Evolutionary conservation across 2,113 vertebrate species (phyloP), one percentile per base, ranked within the genome.

Genomic region (Rhinopithecus roxellana): DNA sequence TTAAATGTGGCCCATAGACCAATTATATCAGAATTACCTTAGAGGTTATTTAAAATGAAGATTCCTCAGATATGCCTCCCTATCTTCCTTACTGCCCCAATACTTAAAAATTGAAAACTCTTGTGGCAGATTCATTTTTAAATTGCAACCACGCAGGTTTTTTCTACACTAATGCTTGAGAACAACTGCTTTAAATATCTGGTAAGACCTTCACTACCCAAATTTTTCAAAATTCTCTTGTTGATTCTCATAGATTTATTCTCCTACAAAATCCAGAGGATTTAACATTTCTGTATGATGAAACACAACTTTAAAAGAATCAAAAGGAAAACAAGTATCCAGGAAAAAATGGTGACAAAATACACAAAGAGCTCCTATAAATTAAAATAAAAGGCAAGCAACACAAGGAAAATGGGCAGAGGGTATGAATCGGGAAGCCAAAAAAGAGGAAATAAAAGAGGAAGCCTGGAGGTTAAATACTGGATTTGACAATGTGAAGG

Each of bases 161-260:
- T 57, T 43, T 23, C 38, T 30, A 22, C 35, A 77, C 20, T 59
- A 48, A 38, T 69, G 35, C 45, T 48, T 57, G 16, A 88, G 70
- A 96, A 79, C 27, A 32, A n/a, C 59, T 32, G 70, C 52, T 92
- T 92, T 84, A n/a, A 72, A 16, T 45, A 93, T 22, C 61, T 89
- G n/a, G 8, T 38, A 84, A 92, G 77, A 70, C 20, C 22, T 22
- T 55, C 30, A 81, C 23, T 45, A 57, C 6, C 10, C 38, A 27
- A 25, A 45, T 20, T 79, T 77, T 78, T 83, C 89, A 94, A 96
- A 83, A 45, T 64, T 69, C 94, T 80, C 87, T 90, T 59, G 57
- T 52, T 20, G 59, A 70, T 70, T 69, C 88, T 96, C 81, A 88
- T 3, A 74, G n/a, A 75, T 45, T 83, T 78, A 69, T 30, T 92